Percentiles rank a stretch among this genome's conserved stretches.
Conservation (phyloP, 2,113 vertebrate genomes). For the Zapus hudsonius region DNA sequence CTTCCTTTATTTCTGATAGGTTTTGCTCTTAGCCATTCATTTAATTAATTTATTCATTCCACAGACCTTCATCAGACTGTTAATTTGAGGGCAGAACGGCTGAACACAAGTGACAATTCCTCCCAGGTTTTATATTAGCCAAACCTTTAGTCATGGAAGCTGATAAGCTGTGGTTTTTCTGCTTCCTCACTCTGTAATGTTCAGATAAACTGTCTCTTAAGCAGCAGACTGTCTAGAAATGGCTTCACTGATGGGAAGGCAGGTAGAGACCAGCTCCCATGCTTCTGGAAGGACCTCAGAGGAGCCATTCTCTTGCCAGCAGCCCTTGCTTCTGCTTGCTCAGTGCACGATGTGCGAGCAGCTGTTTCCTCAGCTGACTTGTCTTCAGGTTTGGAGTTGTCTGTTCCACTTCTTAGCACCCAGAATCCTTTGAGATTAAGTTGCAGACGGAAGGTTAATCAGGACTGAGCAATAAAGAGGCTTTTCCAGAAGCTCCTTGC, state of each 20-base stretch:
- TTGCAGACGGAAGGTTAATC: background rate
- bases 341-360: background rate
- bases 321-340: background rate
- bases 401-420: background rate
- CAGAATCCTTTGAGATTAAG: background rate
- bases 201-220: background rate
- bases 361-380: background rate
- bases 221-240: background rate
- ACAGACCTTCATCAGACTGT: background rate
- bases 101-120: background rate
- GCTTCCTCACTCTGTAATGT: background rate
- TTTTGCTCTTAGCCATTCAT: too few species aligned
- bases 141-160: background rate
- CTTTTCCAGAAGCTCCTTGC: background rate
- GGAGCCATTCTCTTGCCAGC: background rate
- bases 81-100: background rate
- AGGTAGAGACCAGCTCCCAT: background rate
- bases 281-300: background rate
- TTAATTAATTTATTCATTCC: background rate
- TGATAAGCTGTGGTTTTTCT: background rate
- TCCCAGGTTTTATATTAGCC: background rate
- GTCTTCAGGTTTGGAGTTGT: background rate
- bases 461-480: background rate
- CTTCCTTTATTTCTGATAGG: background rate
- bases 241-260: background rate